Evolutionary conservation across 1,140 invertebrate species (phyloP).

Genomic region (Chionoecetes opilio): DNA sequence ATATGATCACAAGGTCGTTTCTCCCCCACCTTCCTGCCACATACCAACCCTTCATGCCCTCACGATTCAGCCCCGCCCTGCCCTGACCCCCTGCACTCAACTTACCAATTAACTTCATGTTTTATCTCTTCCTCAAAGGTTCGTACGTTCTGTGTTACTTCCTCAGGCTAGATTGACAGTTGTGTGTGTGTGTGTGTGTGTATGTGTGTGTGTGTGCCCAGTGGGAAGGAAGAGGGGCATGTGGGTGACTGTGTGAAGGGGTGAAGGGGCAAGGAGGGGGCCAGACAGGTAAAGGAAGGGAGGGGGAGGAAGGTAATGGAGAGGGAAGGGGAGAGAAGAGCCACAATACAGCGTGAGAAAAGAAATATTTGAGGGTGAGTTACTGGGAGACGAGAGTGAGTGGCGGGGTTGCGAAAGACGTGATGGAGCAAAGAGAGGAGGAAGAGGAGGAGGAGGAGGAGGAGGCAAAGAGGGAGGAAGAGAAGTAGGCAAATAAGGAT

Average conservation of each 20-base stretch:
- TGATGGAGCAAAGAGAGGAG: too few relatives aligned
- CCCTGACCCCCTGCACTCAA: background rate
- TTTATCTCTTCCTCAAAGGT: background rate
- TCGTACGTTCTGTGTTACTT: too few relatives aligned
- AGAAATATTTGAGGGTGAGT: too few relatives aligned
- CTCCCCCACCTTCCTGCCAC: background rate
- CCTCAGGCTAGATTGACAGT: too few relatives aligned
- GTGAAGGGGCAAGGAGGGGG: background rate
- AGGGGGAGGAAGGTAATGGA: background rate
- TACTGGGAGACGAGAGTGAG: too few relatives aligned
- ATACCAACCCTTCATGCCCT: background rate
- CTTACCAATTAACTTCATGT: background rate
- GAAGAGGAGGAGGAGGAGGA: too few relatives aligned
- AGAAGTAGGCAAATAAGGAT: too few relatives aligned
- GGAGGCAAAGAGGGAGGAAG: too few relatives aligned
- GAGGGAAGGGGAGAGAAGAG: background rate
- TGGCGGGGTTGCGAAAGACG: too few relatives aligned
- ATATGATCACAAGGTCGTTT: background rate
- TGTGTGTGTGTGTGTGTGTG: background rate
- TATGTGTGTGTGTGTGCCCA: conserved; percentile 19
- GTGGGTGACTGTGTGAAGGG: background rate
- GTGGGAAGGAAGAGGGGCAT: background rate
- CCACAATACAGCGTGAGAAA: too few relatives aligned
- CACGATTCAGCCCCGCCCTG: background rate
- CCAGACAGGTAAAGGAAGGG: background rate